A percentile compares a stretch with the other conserved stretches of the same genome.
Conservation (phyloP, 2,113 vertebrate genomes). For the Halcyon malimbica region DNA sequence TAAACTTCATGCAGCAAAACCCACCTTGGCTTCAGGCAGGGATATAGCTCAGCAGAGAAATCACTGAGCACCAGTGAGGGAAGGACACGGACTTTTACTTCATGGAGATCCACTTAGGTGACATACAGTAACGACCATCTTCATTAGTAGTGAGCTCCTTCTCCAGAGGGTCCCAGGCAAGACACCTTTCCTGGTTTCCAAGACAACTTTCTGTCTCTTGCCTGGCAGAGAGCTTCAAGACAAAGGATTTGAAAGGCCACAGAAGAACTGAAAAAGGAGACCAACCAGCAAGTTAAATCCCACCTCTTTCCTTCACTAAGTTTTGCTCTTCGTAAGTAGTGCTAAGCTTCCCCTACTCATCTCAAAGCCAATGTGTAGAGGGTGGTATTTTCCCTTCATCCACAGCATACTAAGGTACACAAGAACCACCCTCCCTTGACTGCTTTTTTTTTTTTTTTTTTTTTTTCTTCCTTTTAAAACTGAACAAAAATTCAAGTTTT, state of each 20-base stretch:
- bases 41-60: not conserved
- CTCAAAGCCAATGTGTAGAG: not conserved
- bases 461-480: not conserved
- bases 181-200: not conserved
- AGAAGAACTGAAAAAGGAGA: not conserved
- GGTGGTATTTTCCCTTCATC: not conserved
- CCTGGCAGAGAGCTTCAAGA: not conserved
- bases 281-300: not conserved
- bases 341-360: not conserved
- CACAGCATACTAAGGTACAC: not conserved
- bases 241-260: not conserved
- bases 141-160: not conserved
- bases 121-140: not conserved
- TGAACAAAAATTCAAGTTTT: not conserved
- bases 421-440: not conserved
- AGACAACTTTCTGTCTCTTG: not conserved
- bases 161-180: not conserved
- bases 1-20: not conserved
- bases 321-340: not conserved
- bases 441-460: not conserved
- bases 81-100: not conserved
- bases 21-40: not conserved
- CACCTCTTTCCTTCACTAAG: not conserved
- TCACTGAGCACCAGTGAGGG: not conserved
- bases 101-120: not conserved